Conservation (phyloP, 92 coral and sea anemone genomes). For the Siderastrea radians region DNA sequence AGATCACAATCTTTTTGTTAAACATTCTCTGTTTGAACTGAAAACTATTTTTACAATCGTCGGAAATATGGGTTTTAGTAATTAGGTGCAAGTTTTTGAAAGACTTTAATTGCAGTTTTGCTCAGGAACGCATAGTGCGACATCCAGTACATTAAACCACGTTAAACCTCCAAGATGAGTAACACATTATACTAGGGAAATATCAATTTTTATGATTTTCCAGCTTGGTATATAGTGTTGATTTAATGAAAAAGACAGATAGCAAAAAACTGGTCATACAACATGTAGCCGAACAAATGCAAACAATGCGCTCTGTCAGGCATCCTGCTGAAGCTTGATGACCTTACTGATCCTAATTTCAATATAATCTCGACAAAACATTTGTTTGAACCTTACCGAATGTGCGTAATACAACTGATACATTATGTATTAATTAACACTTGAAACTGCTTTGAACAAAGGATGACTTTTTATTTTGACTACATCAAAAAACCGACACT, state of each 20-base stretch:
- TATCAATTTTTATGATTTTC: not conserved
- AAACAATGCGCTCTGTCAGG: not conserved
- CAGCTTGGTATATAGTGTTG: too few relatives aligned
- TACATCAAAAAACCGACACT: not conserved
- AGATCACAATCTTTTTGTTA: not conserved
- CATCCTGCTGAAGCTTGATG: not conserved
- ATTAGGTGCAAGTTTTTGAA: too few relatives aligned
- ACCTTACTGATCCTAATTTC: not conserved
- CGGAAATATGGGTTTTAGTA: too few relatives aligned
- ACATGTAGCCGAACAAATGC: not conserved
- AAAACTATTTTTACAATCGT: too few relatives aligned
- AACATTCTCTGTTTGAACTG: too few relatives aligned
- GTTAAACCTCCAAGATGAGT: not conserved
- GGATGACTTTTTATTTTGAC: constrained; percentile 1
- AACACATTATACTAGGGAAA: too few relatives aligned
- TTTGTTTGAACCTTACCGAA: not conserved
- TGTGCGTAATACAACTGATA: not conserved
- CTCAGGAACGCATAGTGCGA: not conserved
- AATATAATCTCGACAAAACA: not conserved
- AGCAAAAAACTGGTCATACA: not conserved
- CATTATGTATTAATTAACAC: not conserved
- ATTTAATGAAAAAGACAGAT: not conserved
- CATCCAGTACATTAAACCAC: not conserved
- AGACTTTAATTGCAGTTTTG: not conserved
- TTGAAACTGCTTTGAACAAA: not conserved